Base-by-base conservation (phyloP, 1,140 invertebrate species). In the Hylaeus volcanicus region DNA sequence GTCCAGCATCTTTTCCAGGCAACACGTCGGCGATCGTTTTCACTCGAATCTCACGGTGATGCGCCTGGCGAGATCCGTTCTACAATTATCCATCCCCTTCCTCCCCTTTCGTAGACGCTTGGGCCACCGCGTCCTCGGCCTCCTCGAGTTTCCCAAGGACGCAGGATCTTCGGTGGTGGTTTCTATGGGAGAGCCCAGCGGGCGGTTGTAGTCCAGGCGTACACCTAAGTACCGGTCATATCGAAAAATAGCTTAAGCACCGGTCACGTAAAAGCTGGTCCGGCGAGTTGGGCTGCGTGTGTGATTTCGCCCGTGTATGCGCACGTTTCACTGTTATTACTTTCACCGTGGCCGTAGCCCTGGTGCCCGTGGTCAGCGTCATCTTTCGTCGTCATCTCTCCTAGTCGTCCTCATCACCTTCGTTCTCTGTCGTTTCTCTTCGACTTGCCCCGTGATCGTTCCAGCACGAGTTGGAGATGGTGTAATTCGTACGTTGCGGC, bases 271-370 rank as follows among this genome's bases (percentile, higher is more conserved):
- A 64, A 64, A 64, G 61, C 61, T 64, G 61, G 61, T 81, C 83
- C 83, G 65, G 48, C 51, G 61, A 68, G 72, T 26, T 26, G 26
- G 66, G 12, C 55, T 55, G 61, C 71, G 83, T 72, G 79, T 58
- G 82, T 64, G 82, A 68, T 79, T 79, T 63, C 58, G 43, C 63
- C 63, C 51, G 56, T 78, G 75, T 78, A 61, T 51, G 72, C 51
- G 79, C 83, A 69, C 82, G 85, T 90, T 90, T 91, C 90, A 89
- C 91, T 92, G 88, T 92, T 91, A 93, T 93, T 92, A 92, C 90
- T 92, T 92, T 91, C 88, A 91, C 89, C 84, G 84, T 80, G 78
- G 81, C 84, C 73, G 79, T 80, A 81, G 80, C 78, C 26, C 26
- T 0, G 51, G 48, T 55, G 60, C 74, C 60, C 82, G 74, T 76